phyloP scores from a whole-genome alignment of 2,888 invertebrate species.

The Eubasilissa splendida region DNA sequence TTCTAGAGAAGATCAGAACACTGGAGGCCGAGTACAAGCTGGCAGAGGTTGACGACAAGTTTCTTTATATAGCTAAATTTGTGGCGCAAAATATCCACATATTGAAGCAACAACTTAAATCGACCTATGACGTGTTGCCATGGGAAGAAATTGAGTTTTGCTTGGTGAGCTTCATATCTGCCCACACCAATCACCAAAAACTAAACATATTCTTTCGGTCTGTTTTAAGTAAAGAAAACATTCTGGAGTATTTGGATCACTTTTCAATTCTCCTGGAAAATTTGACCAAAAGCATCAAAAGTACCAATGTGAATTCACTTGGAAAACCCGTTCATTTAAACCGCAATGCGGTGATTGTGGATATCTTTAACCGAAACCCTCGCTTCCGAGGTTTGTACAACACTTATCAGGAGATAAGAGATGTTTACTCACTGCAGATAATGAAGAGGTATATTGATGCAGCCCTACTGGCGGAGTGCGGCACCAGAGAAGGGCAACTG shows the following conservation, averaged over 20 bases:
- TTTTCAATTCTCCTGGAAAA: neutral
- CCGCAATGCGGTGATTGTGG: neutral
- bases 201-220: neutral
- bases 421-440: neutral
- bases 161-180: constrained; percentile 57
- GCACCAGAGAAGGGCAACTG: neutral
- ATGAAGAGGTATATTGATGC: neutral
- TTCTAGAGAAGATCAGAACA: neutral
- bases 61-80: constrained; percentile 55
- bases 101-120: constrained; percentile 58
- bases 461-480: constrained; percentile 2
- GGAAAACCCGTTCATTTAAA: neutral
- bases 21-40: neutral
- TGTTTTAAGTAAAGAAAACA: constrained; percentile 6
- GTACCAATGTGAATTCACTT: neutral
- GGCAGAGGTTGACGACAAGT: constrained; percentile 52
- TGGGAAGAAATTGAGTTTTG: constrained; percentile 61
- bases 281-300: neutral
- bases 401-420: neutral
- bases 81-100: constrained; percentile 58
- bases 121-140: constrained; percentile 58
- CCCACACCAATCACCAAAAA: constrained; percentile 15
- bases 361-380: neutral
- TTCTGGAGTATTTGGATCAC: neutral
- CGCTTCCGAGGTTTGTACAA: neutral